Percentiles rank a stretch among this genome's conserved stretches.
Evolutionary conservation across 2,113 vertebrate genomes (phyloP).

Genomic region (Gobiocypris rarus): DNA sequence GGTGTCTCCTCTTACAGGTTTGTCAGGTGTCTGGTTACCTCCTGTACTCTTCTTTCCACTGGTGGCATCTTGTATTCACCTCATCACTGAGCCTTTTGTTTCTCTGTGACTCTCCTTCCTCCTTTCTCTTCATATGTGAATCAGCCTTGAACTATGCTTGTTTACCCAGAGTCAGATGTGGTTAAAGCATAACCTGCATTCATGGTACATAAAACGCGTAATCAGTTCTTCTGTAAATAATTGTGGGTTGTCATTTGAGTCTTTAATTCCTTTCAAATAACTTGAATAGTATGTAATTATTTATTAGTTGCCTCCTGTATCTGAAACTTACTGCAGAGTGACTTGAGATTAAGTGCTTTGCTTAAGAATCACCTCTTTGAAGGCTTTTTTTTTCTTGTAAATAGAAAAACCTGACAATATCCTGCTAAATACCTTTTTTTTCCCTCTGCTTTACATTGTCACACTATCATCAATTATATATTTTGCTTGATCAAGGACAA

Average conservation of each 20-base stretch:
- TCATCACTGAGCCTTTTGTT: constrained; percentile 56
- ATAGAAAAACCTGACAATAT: too few relatives aligned
- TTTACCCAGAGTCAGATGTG: not conserved
- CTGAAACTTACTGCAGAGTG: not conserved
- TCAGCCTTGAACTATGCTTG: not conserved
- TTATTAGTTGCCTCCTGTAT: not conserved
- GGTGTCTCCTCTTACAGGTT: constrained; percentile 54
- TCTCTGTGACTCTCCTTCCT: not conserved
- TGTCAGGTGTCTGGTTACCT: constrained; percentile 60
- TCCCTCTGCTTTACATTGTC: not conserved
- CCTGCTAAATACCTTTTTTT: too few relatives aligned
- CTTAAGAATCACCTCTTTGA: not conserved
- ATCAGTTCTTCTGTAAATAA: not conserved
- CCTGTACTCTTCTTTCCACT: constrained; percentile 42
- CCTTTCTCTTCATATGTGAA: not conserved
- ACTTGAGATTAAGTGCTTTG: not conserved
- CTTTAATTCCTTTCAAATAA: not conserved
- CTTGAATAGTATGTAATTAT: not conserved
- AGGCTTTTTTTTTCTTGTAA: not conserved
- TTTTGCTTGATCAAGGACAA: too few relatives aligned
- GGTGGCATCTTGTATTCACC: constrained; percentile 44
- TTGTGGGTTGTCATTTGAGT: not conserved
- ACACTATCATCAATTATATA: not conserved
- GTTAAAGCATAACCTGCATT: constrained; percentile 4
- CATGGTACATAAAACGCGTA: not conserved